Evolutionary conservation across 1,140 invertebrate species (phyloP).

Genomic region (Drosophila trapezifrons): DNA sequence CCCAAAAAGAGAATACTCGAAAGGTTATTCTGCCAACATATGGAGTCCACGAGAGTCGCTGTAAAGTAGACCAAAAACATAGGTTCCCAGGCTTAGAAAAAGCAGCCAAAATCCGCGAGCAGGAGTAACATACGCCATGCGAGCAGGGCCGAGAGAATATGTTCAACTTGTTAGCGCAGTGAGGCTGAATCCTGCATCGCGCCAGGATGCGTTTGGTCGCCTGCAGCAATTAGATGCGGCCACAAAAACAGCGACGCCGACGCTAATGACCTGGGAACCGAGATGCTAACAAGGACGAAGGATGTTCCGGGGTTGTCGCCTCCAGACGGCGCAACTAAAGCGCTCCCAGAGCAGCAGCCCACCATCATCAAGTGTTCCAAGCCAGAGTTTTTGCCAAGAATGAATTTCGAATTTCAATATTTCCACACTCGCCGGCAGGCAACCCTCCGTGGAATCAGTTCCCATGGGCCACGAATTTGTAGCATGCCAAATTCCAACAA

Average conservation of each 20-base stretch:
- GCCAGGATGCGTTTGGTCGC: constrained; percentile 40
- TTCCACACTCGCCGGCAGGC: constrained; percentile 36
- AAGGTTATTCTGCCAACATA: constrained; percentile 9
- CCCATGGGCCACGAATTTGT: constrained; percentile 73
- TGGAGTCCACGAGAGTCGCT: constrained; percentile 4
- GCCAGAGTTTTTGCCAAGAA: constrained; percentile 47
- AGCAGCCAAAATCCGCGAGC: constrained; percentile 21
- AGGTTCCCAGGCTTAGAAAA: constrained; percentile 75
- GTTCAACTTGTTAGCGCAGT: constrained; percentile 77
- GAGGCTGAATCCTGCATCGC: constrained; percentile 37
- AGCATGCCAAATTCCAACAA: constrained; percentile 76
- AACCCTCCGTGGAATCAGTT: constrained; percentile 48
- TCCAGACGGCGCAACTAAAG: constrained; percentile 49
- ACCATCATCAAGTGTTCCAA: constrained; percentile 57
- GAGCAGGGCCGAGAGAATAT: constrained; percentile 69
- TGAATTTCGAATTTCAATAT: constrained; percentile 82
- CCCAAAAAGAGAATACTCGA: background rate
- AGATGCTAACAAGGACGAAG: constrained; percentile 44
- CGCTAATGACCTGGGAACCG: constrained; percentile 77
- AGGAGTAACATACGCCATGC: constrained; percentile 65
- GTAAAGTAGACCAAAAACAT: constrained; percentile 48
- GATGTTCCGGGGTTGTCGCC: constrained; percentile 14
- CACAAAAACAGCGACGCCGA: constrained; percentile 65
- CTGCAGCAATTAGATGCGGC: constrained; percentile 80
- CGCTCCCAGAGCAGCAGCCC: constrained; percentile 12